Base-by-base conservation (phyloP, 2,797 vertebrate species). In the Chromobotia macracanthus region DNA sequence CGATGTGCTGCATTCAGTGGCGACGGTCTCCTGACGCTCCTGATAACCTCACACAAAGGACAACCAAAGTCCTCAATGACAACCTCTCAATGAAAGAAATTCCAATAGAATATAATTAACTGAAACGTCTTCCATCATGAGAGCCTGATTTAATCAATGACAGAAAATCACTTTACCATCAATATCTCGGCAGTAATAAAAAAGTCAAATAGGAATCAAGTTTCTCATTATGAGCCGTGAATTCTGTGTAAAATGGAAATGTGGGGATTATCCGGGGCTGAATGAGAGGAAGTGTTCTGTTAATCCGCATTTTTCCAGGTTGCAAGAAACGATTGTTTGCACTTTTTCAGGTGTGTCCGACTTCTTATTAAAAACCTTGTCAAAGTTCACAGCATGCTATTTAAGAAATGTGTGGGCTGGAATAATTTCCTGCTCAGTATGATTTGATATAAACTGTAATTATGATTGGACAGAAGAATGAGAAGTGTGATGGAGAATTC, bases 21-120 rank as follows among this genome's bases (percentile, higher is more conserved):
- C 69, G 38, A 48, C 61, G 5, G 7, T 77, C 67, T 75, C 48
- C 66, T 25, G 71, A 3, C 46, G 75, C 67, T 69, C 38, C 46
- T 23, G 73, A 68, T 58, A 50, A 31, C 31, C 56, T 77, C 9
- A 12, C 16, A 31, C 19, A 71, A 82, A 72, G 23, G n/a, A 48
- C 60, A 51, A 60, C 58, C 63, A 60, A 79, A 58, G 76, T n/a
- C 5, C 38, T 38, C 65, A 69, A 76, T 78, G 71, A 82, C 61
- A 83, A 65, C 41, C 46, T 82, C 66, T 75, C 65, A 82, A 75
- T 50, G 12, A 35, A 50, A 66, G 38, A 66, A 67, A 56, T 35
- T 80, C 63, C 68, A 85, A 77, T 63, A 68, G 55, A 82, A 75
- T 77, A 78, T 63, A 84, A 88, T 85, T 80, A 83, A 73, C 72